Base-by-base conservation (phyloP, 2,888 invertebrate genomes). In the Chymomyza amoena region DNA sequence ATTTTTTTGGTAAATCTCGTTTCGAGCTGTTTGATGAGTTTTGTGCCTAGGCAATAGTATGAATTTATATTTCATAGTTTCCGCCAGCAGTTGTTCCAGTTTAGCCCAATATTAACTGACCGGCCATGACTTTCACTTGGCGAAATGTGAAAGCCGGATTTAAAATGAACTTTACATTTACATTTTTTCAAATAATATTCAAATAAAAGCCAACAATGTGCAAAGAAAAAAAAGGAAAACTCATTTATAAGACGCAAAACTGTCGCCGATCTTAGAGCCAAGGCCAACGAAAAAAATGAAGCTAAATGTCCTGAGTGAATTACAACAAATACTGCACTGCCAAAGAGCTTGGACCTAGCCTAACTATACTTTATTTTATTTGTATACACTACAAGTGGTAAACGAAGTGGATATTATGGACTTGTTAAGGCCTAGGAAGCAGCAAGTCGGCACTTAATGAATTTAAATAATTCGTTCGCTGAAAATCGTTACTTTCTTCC, bases 181-280 rank as follows among this genome's bases (percentile, higher is more conserved):
- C n/a, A 32, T 60, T 66, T 66, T 66, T 66, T 75, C 39, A 45
- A 77, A 77, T 77, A 77, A 71, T 71, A 77, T 77, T 77, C 77
- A 77, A 77, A 77, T 77, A 67, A 56, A 77, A 76, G 77, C 69
- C 68, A 77, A 77, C 77, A 77, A 74, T 73, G 72, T 62, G 74
- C 64, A 66, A 16, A 51, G n/a, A 56, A 32, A 32, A 56, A 15
- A 56, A 56, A 56, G 10, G 16, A 57, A 57, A 76, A 67, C 66
- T 45, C 64, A n/a, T 64, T 56, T 57, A 60, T 10, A 54, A 25
- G 57, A 57, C 57, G 20, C n/a, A 32, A 60, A 60, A 60, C 6
- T 60, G 60, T 57, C 57, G 28, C 57, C 52, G 7, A 54, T 54
- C 54, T 45, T 13, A 45, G 13, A 45, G 39, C 39, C 39, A 45